phyloP scores from a whole-genome alignment of 2,113 vertebrate species.

The Brachyhypopomus gauderio region DNA sequence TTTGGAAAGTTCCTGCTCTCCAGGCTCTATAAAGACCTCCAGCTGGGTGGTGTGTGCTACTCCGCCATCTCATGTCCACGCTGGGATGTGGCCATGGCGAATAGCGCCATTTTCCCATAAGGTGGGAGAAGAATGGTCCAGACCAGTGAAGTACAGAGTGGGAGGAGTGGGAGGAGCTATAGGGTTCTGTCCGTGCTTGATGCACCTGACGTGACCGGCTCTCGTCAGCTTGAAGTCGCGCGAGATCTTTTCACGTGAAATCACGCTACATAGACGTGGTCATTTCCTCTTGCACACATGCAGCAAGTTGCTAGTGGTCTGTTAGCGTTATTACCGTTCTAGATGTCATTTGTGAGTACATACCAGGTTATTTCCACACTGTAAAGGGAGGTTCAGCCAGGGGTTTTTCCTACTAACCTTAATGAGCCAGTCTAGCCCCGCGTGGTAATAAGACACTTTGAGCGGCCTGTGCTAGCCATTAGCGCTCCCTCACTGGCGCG shows the following conservation, averaged over 20 bases:
- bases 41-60: background rate
- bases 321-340: background rate
- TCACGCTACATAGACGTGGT: no score
- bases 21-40: background rate
- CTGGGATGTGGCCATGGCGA: background rate
- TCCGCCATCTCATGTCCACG: background rate
- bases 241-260: no score
- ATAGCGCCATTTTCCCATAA: background rate
- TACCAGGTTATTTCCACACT: constrained; percentile 39
- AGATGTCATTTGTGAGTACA: constrained; percentile 7
- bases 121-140: background rate
- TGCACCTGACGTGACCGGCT: no score
- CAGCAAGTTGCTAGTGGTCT: background rate
- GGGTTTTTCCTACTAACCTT: constrained; percentile 16
- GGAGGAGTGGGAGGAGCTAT: background rate
- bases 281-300: no score
- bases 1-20: background rate
- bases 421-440: constrained; percentile 26
- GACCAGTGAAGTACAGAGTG: background rate
- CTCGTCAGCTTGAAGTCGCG: no score
- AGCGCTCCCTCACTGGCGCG: constrained; percentile 46
- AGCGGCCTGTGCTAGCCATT: constrained; percentile 48
- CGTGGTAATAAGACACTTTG: constrained; percentile 45
- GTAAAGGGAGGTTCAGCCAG: constrained; percentile 25
- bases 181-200: background rate